Conservation (phyloP, 2,888 invertebrate genomes). For the Lochmaea crataegi region DNA sequence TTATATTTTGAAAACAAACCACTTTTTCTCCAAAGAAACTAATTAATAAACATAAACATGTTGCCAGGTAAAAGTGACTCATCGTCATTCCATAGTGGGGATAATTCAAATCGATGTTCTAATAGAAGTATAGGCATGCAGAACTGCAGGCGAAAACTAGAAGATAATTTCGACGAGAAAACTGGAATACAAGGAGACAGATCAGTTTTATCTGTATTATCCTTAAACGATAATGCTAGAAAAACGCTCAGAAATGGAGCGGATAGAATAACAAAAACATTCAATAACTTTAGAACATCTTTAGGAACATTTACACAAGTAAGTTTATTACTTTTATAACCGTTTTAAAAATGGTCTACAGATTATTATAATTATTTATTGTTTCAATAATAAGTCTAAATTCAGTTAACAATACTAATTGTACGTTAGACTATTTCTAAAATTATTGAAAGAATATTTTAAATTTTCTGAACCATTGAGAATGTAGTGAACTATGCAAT, state of each 20-base stretch:
- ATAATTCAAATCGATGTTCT: constrained; percentile 52
- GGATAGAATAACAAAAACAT: constrained; percentile 75
- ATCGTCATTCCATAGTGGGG: constrained; percentile 57
- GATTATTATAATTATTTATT: not conserved
- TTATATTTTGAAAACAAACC: constrained; percentile 16
- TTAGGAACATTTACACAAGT: constrained; percentile 78
- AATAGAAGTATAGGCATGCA: constrained; percentile 49
- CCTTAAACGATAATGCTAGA: constrained; percentile 71
- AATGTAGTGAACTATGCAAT: too few relatives aligned
- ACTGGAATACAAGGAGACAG: constrained; percentile 47
- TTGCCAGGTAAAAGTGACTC: constrained; percentile 52
- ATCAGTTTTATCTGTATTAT: constrained; percentile 63
- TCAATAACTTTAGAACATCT: constrained; percentile 73
- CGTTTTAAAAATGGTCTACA: not conserved
- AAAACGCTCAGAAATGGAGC: constrained; percentile 74
- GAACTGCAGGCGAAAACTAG: constrained; percentile 59
- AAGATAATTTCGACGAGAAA: constrained; percentile 58
- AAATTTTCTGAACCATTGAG: too few relatives aligned
- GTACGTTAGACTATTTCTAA: too few relatives aligned
- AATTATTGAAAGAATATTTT: too few relatives aligned
- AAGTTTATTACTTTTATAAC: constrained; percentile 18
- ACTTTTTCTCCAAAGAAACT: constrained; percentile 1
- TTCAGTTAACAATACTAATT: too few relatives aligned
- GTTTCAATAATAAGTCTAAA: too few relatives aligned
- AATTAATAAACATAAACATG: constrained; percentile 38